phyloP scores from a whole-genome alignment of 2,113 vertebrate genomes.

The Cheilinus undulatus region DNA sequence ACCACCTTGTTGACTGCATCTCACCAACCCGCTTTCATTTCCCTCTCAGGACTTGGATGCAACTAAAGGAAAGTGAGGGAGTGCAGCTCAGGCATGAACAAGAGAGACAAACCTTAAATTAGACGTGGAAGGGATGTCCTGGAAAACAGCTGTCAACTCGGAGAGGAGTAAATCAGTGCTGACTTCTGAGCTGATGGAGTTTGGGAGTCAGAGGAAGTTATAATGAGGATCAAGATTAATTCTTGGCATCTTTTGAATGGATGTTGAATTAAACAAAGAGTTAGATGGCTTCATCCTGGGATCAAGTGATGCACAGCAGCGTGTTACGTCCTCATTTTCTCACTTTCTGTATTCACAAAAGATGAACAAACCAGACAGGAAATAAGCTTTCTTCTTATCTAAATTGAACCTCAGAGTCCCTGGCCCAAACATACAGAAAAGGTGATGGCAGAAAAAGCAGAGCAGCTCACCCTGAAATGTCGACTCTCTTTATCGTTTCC shows the following conservation, averaged over 20 bases:
- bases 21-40: slow-evolving; percentile 62
- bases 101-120: slow-evolving; percentile 35
- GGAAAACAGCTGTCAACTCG: slow-evolving; percentile 26
- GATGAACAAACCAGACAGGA: neutral
- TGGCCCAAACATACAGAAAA: slow-evolving; percentile 17
- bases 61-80: slow-evolving; percentile 20
- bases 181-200: slow-evolving; percentile 25
- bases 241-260: neutral
- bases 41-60: slow-evolving; percentile 43
- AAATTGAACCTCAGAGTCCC: slow-evolving; percentile 16
- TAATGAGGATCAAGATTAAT: neutral
- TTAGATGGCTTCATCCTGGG: neutral
- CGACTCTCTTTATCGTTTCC: slow-evolving; percentile 58
- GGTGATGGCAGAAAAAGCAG: slow-evolving; percentile 37
- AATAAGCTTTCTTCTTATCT: slow-evolving; percentile 14
- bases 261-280: neutral
- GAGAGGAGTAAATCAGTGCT: slow-evolving; percentile 16
- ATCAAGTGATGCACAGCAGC: slow-evolving; percentile 4
- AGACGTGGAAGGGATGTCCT: slow-evolving; percentile 16
- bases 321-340: neutral
- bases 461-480: slow-evolving; percentile 37
- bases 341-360: neutral
- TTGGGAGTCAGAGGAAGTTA: slow-evolving; percentile 36
- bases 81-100: slow-evolving; percentile 23
- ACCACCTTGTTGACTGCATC: slow-evolving; percentile 74